These are phyloP conservation scores for Nycticorax nycticorax DNA, from an alignment of 2,113 vertebrate genomes.

Conservation along the genomic window DNA sequence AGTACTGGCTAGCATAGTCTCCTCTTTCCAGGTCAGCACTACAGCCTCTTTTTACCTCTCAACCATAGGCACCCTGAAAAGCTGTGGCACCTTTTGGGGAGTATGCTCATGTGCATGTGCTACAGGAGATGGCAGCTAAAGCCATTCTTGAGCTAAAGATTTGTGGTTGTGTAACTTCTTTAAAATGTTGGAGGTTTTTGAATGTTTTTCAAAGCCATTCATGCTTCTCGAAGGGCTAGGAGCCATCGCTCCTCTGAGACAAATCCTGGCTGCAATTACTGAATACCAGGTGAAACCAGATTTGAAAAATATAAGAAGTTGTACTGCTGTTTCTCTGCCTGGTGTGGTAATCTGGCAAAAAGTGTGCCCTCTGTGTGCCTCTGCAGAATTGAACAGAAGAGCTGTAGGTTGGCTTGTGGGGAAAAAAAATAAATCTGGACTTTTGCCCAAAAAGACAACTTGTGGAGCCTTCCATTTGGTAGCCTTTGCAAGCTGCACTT, in stretches of 20 bases:
- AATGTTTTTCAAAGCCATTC: background rate
- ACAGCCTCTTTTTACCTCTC: background rate
- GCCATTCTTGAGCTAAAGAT: background rate
- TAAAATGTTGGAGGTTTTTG: background rate
- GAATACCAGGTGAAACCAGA: background rate
- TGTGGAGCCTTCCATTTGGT: background rate
- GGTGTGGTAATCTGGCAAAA: background rate
- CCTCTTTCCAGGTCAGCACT: background rate
- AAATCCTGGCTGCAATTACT: background rate
- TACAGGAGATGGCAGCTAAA: background rate
- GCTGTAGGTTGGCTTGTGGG: background rate
- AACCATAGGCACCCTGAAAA: background rate
- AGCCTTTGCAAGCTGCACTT: background rate
- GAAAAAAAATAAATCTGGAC: background rate
- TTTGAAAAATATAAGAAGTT: background rate
- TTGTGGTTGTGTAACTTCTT: background rate
- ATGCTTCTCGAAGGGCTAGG: background rate
- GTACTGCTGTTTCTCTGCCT: background rate
- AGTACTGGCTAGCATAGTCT: background rate
- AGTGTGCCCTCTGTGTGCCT: fast-evolving
- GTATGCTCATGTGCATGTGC: background rate
- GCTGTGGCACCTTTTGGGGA: background rate
- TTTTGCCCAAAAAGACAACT: background rate
- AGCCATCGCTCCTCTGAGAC: background rate
- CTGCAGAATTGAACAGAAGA: background rate